Evolutionary conservation across 2,888 invertebrate species (phyloP), one percentile per base, ranked within the genome.

Genomic region (Idaea aversata): DNA sequence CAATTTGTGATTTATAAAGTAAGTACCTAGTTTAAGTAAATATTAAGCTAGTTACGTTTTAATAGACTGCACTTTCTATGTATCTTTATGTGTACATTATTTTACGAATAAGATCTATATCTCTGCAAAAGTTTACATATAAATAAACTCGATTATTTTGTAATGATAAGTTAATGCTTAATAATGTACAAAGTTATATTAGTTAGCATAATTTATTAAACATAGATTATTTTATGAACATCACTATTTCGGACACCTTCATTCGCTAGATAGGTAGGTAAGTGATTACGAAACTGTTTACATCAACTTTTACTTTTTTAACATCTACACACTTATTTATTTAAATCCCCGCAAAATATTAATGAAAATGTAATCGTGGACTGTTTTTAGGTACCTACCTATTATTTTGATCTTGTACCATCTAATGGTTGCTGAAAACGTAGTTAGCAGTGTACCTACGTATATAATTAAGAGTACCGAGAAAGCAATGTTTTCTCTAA

Each of bases 401-500:
- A 47, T 47, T 13, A 10, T 47, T 47, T 47, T 13, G 47, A 47
- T 47, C 47, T 76, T 75, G 84, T 83, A 78, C 90, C 91, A 91
- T 91, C 76, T 86, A 84, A 91, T 91, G 91, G 91, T 83, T 74
- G 87, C 87, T 87, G 77, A 64, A 66, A 59, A 66, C 57, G 61
- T 67, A 67, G 62, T 61, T 67, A 67, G 63, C 70, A 65, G 62
- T 67, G 69, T 81, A 81, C 78, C 72, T 82, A 83, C 75, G 83
- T 86, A 84, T 83, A 87, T 88, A 66, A 87, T 90, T 88, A 90
- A 83, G 78, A 81, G 77, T 83, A 86, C 82, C 79, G 87, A 88
- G 92, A 87, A 88, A 86, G 80, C 86, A 76, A 83, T 81, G 87
- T 84, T 88, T 90, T 89, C 90, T 90, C 87, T 82, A 83, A 25